Evolutionary conservation across 2,888 invertebrate genomes (phyloP).

Genomic region (Acanthococcus lagerstroemiae): DNA sequence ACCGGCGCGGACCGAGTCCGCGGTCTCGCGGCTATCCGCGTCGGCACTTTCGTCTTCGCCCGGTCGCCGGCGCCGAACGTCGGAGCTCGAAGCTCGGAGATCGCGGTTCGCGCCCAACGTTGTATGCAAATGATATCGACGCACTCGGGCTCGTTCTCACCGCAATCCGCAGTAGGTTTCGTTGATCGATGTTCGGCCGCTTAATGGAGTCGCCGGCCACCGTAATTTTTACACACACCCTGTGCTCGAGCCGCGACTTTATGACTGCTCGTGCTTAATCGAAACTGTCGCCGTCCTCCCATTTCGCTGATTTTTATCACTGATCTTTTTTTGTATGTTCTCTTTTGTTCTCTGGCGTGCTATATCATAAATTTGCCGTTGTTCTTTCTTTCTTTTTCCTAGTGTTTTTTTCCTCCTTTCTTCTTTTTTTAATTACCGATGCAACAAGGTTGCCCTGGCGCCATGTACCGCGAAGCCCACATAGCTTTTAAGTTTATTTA

Average conservation of each 20-base stretch:
- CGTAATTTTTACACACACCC: neutral
- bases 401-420: neutral
- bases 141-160: too few relatives aligned
- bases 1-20: too few relatives aligned
- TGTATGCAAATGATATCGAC: too few relatives aligned
- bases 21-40: too few relatives aligned
- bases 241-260: neutral
- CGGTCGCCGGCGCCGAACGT: too few relatives aligned
- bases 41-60: too few relatives aligned
- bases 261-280: neutral
- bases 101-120: too few relatives aligned
- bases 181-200: too few relatives aligned
- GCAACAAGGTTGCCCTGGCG: conserved; percentile 25
- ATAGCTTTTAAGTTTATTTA: neutral
- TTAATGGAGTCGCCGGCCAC: too few relatives aligned
- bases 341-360: neutral
- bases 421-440: conserved; percentile 16
- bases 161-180: too few relatives aligned
- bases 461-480: neutral
- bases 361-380: neutral
- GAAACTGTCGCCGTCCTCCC: neutral
- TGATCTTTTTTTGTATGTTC: neutral
- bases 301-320: neutral
- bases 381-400: neutral
- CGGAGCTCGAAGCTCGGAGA: too few relatives aligned